phyloP scores from a whole-genome alignment of 2,797 vertebrate genomes.

The Ficedula albicollis region DNA sequence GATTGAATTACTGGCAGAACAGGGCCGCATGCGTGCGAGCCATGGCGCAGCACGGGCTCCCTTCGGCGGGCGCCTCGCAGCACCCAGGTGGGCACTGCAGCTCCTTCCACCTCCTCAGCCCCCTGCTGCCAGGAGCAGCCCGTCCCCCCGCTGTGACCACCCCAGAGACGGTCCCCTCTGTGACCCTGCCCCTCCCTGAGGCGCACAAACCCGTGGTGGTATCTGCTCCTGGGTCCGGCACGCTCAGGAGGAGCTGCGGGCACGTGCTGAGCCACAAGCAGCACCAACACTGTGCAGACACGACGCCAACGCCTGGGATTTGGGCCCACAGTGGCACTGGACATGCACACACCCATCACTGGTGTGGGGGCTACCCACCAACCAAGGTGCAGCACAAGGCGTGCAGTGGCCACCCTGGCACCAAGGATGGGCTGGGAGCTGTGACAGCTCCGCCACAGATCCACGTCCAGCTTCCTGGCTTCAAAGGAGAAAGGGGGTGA shows the following conservation, averaged over 20 bases:
- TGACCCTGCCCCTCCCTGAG: background rate
- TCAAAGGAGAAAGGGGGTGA: slow-evolving; percentile 50
- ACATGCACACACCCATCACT: rapidly evolving
- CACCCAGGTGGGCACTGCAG: background rate
- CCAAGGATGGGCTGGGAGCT: background rate
- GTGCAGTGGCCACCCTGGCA: background rate
- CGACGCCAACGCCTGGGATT: rapidly evolving
- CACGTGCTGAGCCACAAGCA: background rate
- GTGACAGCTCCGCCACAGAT: background rate
- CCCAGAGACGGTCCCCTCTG: rapidly evolving
- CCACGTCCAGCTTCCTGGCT: background rate
- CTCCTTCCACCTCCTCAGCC: background rate
- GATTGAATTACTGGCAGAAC: slow-evolving; percentile 57
- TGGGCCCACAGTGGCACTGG: rapidly evolving
- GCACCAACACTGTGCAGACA: rapidly evolving
- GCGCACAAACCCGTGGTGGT: background rate
- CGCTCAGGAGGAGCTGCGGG: rapidly evolving
- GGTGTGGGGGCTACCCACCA: background rate
- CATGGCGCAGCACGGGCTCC: background rate
- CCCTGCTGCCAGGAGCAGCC: background rate
- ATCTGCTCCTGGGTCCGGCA: rapidly evolving
- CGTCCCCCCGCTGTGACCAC: rapidly evolving
- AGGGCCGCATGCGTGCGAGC: background rate
- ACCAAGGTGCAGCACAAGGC: background rate
- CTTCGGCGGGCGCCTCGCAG: rapidly evolving